These are phyloP conservation scores for Malaclemys terrapin DNA, from an alignment of 2,113 vertebrate species.

Conservation along the genomic window DNA sequence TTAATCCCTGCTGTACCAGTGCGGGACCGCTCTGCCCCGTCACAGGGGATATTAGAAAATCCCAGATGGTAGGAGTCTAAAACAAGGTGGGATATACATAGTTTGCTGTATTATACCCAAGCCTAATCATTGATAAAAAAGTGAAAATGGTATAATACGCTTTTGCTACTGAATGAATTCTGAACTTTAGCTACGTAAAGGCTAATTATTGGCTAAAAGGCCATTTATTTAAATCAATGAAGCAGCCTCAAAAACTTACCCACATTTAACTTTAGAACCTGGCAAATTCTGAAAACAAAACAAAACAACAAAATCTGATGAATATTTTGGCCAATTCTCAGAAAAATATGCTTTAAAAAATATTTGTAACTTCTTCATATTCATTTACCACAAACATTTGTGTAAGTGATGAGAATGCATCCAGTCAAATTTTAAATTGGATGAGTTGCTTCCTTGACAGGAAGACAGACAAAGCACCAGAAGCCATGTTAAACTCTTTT, in stretches of 20 bases:
- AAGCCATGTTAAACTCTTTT: constrained; percentile 29
- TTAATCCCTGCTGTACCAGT: too few relatives aligned
- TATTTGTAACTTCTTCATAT: background rate
- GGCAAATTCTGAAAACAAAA: background rate
- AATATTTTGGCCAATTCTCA: background rate
- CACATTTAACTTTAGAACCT: background rate
- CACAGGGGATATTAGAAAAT: background rate
- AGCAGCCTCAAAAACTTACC: background rate
- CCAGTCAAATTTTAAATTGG: background rate
- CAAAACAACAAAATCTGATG: background rate
- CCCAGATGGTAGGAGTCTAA: background rate
- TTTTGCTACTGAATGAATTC: background rate
- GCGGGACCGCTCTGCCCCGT: too few relatives aligned
- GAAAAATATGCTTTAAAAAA: background rate
- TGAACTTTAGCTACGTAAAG: background rate
- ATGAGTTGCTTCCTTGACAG: background rate
- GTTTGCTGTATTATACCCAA: background rate
- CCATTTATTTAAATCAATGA: background rate
- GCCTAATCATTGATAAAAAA: background rate
- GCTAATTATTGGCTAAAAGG: background rate
- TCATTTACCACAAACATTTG: background rate
- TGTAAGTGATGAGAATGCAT: background rate
- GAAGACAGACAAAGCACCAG: background rate
- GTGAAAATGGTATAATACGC: background rate
- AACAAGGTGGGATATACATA: background rate